phyloP scores from a whole-genome alignment of 2,888 invertebrate genomes.

The Erebia palarica region DNA sequence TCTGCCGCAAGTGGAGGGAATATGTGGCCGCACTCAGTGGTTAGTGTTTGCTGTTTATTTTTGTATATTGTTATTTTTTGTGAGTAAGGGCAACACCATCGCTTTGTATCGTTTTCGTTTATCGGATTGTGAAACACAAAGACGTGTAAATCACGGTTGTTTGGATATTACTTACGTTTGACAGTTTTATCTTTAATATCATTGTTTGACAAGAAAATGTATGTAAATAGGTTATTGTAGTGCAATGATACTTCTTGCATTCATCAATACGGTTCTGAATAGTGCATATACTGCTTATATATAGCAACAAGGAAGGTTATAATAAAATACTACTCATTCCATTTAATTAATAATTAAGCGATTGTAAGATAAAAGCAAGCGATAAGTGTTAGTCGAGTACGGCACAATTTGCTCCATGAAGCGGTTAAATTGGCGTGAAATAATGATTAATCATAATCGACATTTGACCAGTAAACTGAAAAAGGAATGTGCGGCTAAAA shows the following conservation, averaged over 20 bases:
- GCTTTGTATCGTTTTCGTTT: constrained; percentile 14
- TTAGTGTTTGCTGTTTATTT: constrained; percentile 52
- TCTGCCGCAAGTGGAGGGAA: constrained; percentile 75
- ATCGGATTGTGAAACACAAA: background rate
- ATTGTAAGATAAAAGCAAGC: constrained; percentile 5
- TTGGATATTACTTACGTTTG: constrained; percentile 4
- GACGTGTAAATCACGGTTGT: constrained; percentile 1
- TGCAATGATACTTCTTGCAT: background rate
- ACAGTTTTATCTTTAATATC: constrained; percentile 6
- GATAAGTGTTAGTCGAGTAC: constrained; percentile 4
- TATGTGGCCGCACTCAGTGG: constrained; percentile 78
- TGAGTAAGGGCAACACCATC: constrained; percentile 42
- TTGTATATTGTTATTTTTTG: constrained; percentile 30
- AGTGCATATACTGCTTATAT: too few relatives aligned
- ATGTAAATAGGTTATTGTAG: constrained; percentile 6
- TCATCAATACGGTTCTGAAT: too few relatives aligned
- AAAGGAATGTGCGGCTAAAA: background rate
- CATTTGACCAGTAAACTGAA: background rate
- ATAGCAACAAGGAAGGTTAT: background rate
- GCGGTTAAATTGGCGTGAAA: constrained; percentile 1
- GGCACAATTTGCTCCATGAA: background rate
- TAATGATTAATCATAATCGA: background rate
- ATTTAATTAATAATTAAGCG: constrained; percentile 5
- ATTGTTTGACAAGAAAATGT: constrained; percentile 3
- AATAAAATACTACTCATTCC: constrained; percentile 9